Percentiles rank a stretch among this genome's conserved stretches.
phyloP scores from a whole-genome alignment of 1,140 invertebrate species.

The Catajapyx aquilonaris region DNA sequence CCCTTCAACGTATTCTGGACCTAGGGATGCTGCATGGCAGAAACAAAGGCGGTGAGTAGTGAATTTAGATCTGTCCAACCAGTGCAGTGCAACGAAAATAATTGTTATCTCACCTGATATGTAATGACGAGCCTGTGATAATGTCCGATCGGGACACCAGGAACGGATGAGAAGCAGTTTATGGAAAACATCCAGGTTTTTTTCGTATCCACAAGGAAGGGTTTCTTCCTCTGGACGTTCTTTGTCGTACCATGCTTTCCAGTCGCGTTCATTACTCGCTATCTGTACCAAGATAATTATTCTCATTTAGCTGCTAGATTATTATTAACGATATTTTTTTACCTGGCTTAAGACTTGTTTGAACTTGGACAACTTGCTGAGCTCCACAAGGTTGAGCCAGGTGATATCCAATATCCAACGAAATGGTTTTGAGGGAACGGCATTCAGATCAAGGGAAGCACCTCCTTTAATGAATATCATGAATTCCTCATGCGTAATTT shows the following conservation, averaged over 20 bases:
- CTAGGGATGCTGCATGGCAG: slow-evolving; percentile 50
- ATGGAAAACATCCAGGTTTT: slow-evolving; percentile 67
- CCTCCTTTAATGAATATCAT: slow-evolving; percentile 92
- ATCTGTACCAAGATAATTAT: no score
- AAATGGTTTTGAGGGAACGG: slow-evolving; percentile 78
- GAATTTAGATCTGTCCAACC: neutral
- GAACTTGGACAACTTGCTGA: slow-evolving; percentile 70
- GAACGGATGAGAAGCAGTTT: slow-evolving; percentile 75
- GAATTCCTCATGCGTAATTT: slow-evolving; percentile 79
- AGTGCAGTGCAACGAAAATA: neutral
- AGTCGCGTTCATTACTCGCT: slow-evolving; percentile 64
- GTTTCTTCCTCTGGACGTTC: slow-evolving; percentile 79
- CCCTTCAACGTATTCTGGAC: slow-evolving; percentile 74
- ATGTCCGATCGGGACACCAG: slow-evolving; percentile 85
- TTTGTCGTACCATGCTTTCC: slow-evolving; percentile 86
- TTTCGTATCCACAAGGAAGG: slow-evolving; percentile 79
- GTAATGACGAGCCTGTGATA: slow-evolving; percentile 82
- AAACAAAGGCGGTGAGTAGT: neutral
- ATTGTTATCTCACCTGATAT: slow-evolving; percentile 37
- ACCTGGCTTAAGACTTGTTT: slow-evolving; percentile 57
- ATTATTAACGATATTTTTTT: no score
- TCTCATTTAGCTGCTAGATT: no score
- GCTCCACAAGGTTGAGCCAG: slow-evolving; percentile 90
- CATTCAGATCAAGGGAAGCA: slow-evolving; percentile 81
- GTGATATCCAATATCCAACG: slow-evolving; percentile 89